These are phyloP conservation scores for Paraescarpia echinospica DNA, from an alignment of 1,140 invertebrate species.

Conservation along the genomic window DNA sequence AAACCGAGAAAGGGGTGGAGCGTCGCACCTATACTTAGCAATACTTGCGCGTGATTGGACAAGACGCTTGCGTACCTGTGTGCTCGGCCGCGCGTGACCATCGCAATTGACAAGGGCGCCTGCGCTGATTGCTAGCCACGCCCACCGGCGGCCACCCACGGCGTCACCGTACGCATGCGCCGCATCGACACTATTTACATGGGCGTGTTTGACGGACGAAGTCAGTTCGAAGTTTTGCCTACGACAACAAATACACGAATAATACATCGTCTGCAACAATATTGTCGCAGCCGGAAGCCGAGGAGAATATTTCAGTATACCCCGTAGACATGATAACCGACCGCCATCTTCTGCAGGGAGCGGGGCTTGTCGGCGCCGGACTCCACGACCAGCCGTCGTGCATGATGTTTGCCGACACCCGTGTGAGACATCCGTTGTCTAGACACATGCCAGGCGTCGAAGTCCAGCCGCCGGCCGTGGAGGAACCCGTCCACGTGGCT, in stretches of 20 bases:
- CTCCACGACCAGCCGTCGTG: neutral
- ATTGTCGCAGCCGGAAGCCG: neutral
- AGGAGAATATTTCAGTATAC: neutral
- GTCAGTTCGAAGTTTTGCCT: neutral
- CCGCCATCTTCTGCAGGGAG: neutral
- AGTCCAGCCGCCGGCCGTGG: neutral
- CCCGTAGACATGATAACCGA: neutral
- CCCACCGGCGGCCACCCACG: neutral
- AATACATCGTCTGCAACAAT: neutral
- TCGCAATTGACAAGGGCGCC: neutral
- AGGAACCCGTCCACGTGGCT: neutral
- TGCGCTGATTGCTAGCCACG: neutral
- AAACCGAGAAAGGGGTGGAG: neutral
- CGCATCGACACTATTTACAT: neutral
- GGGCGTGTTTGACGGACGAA: neutral
- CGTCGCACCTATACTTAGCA: neutral
- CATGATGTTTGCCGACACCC: neutral
- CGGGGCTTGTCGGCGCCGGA: neutral
- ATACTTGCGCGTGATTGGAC: neutral
- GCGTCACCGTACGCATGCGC: neutral
- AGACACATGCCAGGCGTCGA: neutral
- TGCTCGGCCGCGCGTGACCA: neutral
- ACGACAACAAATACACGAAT: slow-evolving; percentile 9
- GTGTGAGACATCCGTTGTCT: neutral
- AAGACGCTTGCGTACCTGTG: neutral